A percentile compares a stretch with the other conserved stretches of the same genome.
Evolutionary conservation across 2,888 invertebrate genomes (phyloP).

Genomic region (Tipula confusa): DNA sequence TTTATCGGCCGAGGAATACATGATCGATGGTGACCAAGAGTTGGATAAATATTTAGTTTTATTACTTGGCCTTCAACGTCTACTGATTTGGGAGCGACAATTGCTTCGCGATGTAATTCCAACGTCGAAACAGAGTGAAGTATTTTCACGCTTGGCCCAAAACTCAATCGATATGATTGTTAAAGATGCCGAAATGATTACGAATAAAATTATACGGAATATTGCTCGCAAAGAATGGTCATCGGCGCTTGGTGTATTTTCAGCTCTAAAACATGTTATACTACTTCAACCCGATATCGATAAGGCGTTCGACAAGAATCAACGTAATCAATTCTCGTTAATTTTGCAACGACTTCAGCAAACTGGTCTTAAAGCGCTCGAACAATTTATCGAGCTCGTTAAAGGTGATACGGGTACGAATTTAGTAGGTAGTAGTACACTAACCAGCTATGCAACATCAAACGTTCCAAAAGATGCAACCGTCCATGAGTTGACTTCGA

Average conservation of each 20-base stretch:
- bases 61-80: slow-evolving; percentile 73
- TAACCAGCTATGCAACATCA: slow-evolving; percentile 40
- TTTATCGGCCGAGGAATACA: slow-evolving; percentile 45
- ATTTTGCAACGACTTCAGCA: slow-evolving; percentile 69
- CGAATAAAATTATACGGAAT: slow-evolving; percentile 67
- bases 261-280: slow-evolving; percentile 73
- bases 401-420: slow-evolving; percentile 70
- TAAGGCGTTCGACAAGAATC: slow-evolving; percentile 65
- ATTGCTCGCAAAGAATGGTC: slow-evolving; percentile 74
- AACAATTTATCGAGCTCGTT: slow-evolving; percentile 89
- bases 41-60: slow-evolving; percentile 78
- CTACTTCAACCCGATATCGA: slow-evolving; percentile 77
- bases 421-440: slow-evolving; percentile 54
- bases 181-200: slow-evolving; percentile 82
- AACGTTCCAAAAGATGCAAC: slow-evolving; percentile 87
- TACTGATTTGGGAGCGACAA: slow-evolving; percentile 83
- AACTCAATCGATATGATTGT: slow-evolving; percentile 82
- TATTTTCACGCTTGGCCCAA: slow-evolving; percentile 77
- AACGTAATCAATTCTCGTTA: slow-evolving; percentile 66
- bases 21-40: slow-evolving; percentile 66
- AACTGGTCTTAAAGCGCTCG: slow-evolving; percentile 81
- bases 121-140: slow-evolving; percentile 70
- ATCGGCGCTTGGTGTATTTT: slow-evolving; percentile 74
- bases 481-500: slow-evolving; percentile 93
- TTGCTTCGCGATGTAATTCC: slow-evolving; percentile 82